A percentile compares a stretch with the other conserved stretches of the same genome.
Conservation (phyloP, 2,888 invertebrate species). For the Parnassius apollo region DNA sequence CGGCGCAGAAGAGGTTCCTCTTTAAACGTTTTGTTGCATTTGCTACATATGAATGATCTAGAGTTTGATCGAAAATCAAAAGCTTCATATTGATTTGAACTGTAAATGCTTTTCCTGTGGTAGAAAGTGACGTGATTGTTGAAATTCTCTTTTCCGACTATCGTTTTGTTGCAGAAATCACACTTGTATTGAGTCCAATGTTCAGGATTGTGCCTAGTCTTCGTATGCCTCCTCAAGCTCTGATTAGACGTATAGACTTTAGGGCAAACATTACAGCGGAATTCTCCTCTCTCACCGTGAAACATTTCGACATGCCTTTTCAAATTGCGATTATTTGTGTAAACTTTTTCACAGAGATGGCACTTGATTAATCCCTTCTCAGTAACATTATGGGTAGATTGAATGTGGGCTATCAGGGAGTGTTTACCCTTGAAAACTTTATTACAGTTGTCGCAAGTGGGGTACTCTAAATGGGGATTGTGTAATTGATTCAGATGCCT, state of each 20-base stretch:
- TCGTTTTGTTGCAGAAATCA: conserved; percentile 37
- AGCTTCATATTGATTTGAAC: conserved; percentile 26
- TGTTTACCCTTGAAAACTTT: conserved; percentile 56
- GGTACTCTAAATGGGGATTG: conserved; percentile 51
- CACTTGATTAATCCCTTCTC: conserved; percentile 47
- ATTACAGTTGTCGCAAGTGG: conserved; percentile 56
- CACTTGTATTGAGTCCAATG: conserved; percentile 39
- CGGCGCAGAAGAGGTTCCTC: conserved; percentile 49
- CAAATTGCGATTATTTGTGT: conserved; percentile 55
- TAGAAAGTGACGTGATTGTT: conserved; percentile 38
- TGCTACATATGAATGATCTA: conserved; percentile 38
- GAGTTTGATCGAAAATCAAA: conserved; percentile 25
- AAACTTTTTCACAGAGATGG: conserved; percentile 51
- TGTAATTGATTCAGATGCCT: conserved; percentile 58
- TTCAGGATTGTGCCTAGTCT: conserved; percentile 44
- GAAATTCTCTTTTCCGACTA: conserved; percentile 40
- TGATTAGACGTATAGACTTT: conserved; percentile 64
- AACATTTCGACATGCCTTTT: conserved; percentile 59
- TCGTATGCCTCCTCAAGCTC: conserved; percentile 52
- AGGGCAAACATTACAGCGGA: conserved; percentile 55
- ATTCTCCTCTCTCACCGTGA: conserved; percentile 54
- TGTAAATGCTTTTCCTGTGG: conserved; percentile 28
- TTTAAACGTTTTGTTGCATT: conserved; percentile 46
- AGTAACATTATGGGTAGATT: conserved; percentile 40
- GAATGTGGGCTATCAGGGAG: conserved; percentile 53